Evolutionary conservation across 1,140 invertebrate genomes (phyloP).

Genomic region (Neodiprion lecontei): DNA sequence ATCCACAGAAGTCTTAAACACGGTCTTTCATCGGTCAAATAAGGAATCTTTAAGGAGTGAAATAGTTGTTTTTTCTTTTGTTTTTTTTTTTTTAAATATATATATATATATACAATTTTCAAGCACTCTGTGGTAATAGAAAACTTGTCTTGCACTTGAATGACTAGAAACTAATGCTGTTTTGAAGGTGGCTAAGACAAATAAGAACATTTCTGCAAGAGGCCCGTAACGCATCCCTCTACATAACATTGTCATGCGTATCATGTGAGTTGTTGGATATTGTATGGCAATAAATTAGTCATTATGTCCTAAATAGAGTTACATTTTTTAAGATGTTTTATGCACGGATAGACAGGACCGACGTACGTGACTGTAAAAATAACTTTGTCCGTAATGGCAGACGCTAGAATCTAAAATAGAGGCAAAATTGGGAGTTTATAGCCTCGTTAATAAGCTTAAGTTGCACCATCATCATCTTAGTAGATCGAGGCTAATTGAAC

Average conservation of each 20-base stretch:
- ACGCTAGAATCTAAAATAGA: neutral
- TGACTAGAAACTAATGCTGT: neutral
- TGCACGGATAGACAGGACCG: neutral
- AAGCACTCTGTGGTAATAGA: neutral
- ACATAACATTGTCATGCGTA: neutral
- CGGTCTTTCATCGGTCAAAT: too few species aligned
- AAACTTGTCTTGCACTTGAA: neutral
- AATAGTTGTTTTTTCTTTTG: neutral
- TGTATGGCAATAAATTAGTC: constrained; percentile 7
- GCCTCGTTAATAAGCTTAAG: neutral
- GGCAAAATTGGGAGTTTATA: neutral
- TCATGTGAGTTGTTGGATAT: neutral
- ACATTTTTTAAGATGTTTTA: neutral
- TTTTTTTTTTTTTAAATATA: neutral
- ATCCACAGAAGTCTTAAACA: too few species aligned
- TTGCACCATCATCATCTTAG: neutral
- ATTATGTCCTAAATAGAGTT: neutral
- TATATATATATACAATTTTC: neutral
- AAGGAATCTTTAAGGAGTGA: too few species aligned
- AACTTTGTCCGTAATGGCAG: neutral
- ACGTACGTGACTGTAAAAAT: neutral
- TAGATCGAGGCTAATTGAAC: neutral
- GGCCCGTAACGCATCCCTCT: neutral
- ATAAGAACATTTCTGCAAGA: neutral
- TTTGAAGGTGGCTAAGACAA: neutral